Percentiles rank a stretch among this genome's conserved stretches.
Conservation (phyloP, 2,888 invertebrate genomes). For the Reticulitermes lucifugus region DNA sequence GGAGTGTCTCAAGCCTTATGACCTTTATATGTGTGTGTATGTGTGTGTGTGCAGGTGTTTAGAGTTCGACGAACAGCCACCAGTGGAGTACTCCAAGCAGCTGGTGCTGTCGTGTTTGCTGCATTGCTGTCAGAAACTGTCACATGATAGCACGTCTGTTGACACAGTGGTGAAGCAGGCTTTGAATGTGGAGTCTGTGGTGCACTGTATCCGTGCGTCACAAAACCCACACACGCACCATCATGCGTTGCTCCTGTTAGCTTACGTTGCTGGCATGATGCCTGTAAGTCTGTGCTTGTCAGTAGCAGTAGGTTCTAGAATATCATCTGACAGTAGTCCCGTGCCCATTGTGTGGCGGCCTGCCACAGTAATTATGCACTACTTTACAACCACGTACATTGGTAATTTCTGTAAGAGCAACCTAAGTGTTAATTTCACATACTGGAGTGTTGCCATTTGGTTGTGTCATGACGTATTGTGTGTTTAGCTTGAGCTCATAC, state of each 20-base stretch:
- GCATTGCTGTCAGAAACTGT: constrained; percentile 74
- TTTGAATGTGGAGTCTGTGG: constrained; percentile 80
- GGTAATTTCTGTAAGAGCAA: too few relatives aligned
- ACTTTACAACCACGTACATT: too few relatives aligned
- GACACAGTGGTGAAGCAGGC: constrained; percentile 55
- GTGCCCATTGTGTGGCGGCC: too few relatives aligned
- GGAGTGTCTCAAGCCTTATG: too few relatives aligned
- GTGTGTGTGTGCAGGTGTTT: constrained; percentile 68
- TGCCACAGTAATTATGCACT: too few relatives aligned
- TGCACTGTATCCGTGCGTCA: constrained; percentile 90
- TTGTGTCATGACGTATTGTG: too few relatives aligned
- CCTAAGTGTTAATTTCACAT: too few relatives aligned
- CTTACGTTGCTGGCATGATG: constrained; percentile 80
- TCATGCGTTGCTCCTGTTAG: constrained; percentile 87
- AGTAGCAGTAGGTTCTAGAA: too few relatives aligned
- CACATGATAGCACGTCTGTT: constrained; percentile 61
- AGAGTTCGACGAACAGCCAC: constrained; percentile 82
- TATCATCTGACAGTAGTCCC: too few relatives aligned
- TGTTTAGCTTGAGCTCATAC: too few relatives aligned
- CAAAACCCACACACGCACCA: constrained; percentile 97
- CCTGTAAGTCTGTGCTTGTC: constrained; percentile 66
- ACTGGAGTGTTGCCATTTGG: too few relatives aligned
- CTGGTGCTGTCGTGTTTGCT: constrained; percentile 82
- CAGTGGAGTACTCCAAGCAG: constrained; percentile 91
- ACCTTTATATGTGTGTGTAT: too few relatives aligned